These are phyloP conservation scores for Andricus curvator DNA, from an alignment of 2,888 invertebrate species.

Conservation along the genomic window DNA sequence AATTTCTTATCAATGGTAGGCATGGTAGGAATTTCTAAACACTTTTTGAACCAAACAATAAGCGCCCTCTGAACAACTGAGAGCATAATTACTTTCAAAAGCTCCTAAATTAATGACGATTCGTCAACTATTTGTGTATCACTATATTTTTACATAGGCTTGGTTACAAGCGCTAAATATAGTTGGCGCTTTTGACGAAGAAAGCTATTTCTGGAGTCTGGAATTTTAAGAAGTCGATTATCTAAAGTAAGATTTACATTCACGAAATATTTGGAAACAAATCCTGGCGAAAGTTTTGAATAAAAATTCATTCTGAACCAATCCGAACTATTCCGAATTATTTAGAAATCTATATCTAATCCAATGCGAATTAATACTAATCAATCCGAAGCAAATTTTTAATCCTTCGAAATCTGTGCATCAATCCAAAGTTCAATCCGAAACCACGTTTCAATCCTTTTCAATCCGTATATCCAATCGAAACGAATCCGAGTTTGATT, in stretches of 20 bases:
- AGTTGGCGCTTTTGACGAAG: constrained; percentile 30
- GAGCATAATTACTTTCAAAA: neutral
- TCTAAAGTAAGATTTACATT: neutral
- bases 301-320: too few species aligned
- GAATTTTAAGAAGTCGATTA: constrained; percentile 21
- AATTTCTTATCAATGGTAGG: neutral
- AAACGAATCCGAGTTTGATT: too few species aligned
- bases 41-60: neutral
- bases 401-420: too few species aligned
- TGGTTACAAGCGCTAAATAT: constrained; percentile 20
- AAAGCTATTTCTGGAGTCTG: constrained; percentile 29
- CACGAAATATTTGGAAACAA: neutral
- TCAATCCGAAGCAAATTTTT: too few species aligned
- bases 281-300: too few species aligned
- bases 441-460: too few species aligned
- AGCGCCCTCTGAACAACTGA: neutral
- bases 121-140: neutral
- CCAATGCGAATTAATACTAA: too few species aligned
- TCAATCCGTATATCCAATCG: too few species aligned
- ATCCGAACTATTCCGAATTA: too few species aligned
- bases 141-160: neutral
- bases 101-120: neutral
- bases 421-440: too few species aligned
- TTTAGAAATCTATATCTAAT: too few species aligned
- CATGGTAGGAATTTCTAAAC: neutral